A percentile compares a stretch with the other conserved stretches of the same genome.
phyloP scores from a whole-genome alignment of 2,797 vertebrate genomes.

The Neolamprologus multifasciatus region DNA sequence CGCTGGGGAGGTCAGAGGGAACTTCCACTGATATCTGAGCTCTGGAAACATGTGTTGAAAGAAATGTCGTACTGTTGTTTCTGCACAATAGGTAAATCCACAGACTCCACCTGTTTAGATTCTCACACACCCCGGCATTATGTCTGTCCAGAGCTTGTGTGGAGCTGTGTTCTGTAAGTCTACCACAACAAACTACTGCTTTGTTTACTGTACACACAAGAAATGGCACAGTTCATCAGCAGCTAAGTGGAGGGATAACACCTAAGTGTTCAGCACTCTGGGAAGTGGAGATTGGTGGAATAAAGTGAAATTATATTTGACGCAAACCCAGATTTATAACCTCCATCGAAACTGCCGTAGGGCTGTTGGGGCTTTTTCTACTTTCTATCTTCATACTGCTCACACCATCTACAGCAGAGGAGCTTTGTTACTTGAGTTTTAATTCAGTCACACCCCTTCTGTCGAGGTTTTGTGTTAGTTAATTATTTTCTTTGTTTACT shows the following conservation, averaged over 20 bases:
- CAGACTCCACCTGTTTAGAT: not conserved
- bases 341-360: constrained; percentile 2
- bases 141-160: not conserved
- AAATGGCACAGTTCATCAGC: not conserved
- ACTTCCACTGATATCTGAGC: constrained; percentile 62
- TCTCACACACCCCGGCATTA: not conserved
- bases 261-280: not conserved
- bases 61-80: constrained; percentile 27
- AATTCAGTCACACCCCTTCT: not conserved
- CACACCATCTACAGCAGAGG: not conserved
- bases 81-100: not conserved
- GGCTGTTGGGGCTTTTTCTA: constrained; percentile 22
- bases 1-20: constrained; percentile 19
- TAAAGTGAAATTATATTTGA: not conserved
- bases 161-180: not conserved
- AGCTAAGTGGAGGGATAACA: not conserved
- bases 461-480: not conserved
- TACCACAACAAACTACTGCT: not conserved
- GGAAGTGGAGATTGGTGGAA: not conserved
- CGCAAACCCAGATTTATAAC: constrained; percentile 20
- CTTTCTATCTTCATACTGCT: constrained; percentile 12
- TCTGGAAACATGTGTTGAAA: constrained; percentile 11
- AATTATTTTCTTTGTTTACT: not conserved
- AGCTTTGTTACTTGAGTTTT: not conserved
- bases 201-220: not conserved